phyloP scores from a whole-genome alignment of 2,797 vertebrate species.

The Hippoglossus hippoglossus region DNA sequence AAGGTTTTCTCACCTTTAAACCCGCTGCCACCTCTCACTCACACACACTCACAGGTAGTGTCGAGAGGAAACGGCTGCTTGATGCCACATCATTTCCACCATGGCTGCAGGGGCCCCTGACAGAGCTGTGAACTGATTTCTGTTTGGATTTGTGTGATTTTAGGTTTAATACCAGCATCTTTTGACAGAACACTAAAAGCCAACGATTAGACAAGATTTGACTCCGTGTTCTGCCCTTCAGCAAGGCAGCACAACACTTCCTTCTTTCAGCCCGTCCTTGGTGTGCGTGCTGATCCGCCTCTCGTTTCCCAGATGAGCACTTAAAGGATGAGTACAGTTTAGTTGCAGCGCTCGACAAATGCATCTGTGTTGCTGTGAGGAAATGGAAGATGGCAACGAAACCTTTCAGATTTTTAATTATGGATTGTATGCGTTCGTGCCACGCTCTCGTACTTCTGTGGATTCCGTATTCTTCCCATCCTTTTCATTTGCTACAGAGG shows the following conservation, averaged over 20 bases:
- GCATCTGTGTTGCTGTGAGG: conserved; percentile 26
- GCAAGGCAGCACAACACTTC: conserved; percentile 9
- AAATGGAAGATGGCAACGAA: conserved; percentile 38
- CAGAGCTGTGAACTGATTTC: too few relatives aligned
- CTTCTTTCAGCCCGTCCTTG: neutral
- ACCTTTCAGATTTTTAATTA: conserved; percentile 56
- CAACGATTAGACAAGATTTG: too few relatives aligned
- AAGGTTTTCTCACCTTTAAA: neutral
- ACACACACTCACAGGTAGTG: neutral
- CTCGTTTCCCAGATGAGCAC: conserved; percentile 27
- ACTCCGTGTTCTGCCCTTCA: conserved; percentile 1
- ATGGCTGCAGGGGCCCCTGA: neutral
- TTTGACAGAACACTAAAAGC: too few relatives aligned
- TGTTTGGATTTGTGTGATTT: too few relatives aligned
- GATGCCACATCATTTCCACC: conserved; percentile 11
- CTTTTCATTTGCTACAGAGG: conserved; percentile 12
- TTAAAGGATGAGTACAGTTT: conserved; percentile 23
- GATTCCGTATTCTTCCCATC: conserved; percentile 3
- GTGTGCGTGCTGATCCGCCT: neutral
- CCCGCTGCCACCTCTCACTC: neutral
- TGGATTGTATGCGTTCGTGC: conserved; percentile 32
- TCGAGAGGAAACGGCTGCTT: conserved; percentile 13
- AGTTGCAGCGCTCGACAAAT: conserved; percentile 30
- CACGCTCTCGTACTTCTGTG: neutral
- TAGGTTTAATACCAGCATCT: too few relatives aligned